phyloP scores from a whole-genome alignment of 2,113 vertebrate genomes.

The Pipa parva region DNA sequence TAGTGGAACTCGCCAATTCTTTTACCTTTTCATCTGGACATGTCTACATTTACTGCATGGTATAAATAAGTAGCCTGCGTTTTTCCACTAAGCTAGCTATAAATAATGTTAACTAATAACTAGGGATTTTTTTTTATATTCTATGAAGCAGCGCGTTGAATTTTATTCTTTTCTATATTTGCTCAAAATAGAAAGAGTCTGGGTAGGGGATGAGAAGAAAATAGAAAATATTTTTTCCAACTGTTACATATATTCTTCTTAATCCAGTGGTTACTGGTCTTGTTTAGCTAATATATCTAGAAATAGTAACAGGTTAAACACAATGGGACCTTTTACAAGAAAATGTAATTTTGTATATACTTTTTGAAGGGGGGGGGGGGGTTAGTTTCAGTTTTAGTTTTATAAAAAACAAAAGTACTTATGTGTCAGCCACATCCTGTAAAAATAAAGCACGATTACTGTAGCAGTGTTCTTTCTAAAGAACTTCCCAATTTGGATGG shows the following conservation, averaged over 20 bases:
- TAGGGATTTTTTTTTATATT: conserved; percentile 23
- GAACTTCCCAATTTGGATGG: neutral
- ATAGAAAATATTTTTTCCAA: conserved; percentile 35
- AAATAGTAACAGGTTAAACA: conserved; percentile 22
- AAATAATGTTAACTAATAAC: neutral
- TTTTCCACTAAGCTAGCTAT: neutral
- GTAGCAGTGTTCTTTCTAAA: conserved; percentile 12
- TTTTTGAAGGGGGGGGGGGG: neutral
- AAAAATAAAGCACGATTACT: conserved; percentile 12
- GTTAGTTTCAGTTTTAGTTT: neutral
- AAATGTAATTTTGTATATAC: conserved; percentile 9
- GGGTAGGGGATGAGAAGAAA: conserved; percentile 27
- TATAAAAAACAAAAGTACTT: conserved; percentile 19
- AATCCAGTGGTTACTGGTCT: conserved; percentile 25
- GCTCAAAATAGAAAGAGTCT: conserved; percentile 29
- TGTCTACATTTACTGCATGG: too few relatives aligned
- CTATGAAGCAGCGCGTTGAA: conserved; percentile 7
- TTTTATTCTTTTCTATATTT: conserved; percentile 22
- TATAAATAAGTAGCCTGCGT: neutral
- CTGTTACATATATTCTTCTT: conserved; percentile 25
- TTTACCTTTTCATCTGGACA: too few relatives aligned
- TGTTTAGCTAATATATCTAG: conserved; percentile 21
- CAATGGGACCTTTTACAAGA: conserved; percentile 17
- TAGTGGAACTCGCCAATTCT: too few relatives aligned
- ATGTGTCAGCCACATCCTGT: conserved; percentile 2